phyloP scores from a whole-genome alignment of 2,797 vertebrate species.

The Pseudomugil tenellus region DNA sequence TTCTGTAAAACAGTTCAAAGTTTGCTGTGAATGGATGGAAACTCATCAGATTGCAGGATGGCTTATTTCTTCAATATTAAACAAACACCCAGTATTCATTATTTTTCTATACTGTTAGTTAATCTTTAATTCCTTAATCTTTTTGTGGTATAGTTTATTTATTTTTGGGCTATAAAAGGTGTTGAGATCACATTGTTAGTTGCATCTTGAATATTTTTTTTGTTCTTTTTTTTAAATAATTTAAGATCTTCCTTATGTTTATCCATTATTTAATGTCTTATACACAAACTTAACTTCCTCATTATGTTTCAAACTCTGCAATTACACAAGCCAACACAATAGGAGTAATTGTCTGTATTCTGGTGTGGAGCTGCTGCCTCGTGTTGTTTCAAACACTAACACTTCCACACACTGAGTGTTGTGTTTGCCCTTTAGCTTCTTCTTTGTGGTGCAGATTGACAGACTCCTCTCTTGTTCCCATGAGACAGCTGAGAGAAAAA shows the following conservation, averaged over 20 bases:
- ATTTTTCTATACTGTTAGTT: no score
- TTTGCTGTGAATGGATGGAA: neutral
- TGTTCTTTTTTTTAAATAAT: no score
- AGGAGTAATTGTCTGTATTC: conserved; percentile 2
- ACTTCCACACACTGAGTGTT: neutral
- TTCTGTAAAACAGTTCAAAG: neutral
- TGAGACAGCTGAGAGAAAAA: conserved; percentile 30
- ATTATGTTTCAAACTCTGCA: neutral
- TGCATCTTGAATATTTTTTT: no score
- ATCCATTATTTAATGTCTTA: no score
- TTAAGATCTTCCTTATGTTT: no score
- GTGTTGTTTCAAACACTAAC: conserved; percentile 5
- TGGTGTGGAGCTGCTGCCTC: neutral
- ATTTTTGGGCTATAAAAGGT: neutral
- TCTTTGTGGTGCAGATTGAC: conserved; percentile 53
- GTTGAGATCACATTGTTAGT: neutral
- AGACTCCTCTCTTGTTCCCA: conserved; percentile 7
- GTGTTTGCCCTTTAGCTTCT: conserved; percentile 26
- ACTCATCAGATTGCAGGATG: no score
- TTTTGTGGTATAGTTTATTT: no score
- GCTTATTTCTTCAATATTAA: no score
- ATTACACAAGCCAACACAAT: neutral
- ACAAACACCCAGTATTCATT: no score
- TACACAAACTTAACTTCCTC: no score
- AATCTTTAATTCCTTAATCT: no score